A percentile compares a stretch with the other conserved stretches of the same genome.
Evolutionary conservation across 2,888 invertebrate species (phyloP).

Genomic region (Morpho achilles): DNA sequence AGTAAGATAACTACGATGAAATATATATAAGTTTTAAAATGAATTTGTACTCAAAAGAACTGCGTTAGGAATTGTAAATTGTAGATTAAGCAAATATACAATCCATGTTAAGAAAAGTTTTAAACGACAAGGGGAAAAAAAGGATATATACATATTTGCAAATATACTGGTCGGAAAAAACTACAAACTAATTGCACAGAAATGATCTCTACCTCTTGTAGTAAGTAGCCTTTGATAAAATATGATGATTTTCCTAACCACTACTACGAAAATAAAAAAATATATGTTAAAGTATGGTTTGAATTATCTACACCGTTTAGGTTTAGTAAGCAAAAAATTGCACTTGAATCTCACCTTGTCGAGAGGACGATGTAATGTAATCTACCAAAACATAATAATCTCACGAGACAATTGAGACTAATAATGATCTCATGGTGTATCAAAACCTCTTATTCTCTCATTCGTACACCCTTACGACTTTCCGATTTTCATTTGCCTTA

Average conservation of each 20-base stretch:
- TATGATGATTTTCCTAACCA: too few relatives aligned
- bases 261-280: too few relatives aligned
- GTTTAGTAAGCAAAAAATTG: not conserved
- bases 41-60: not conserved
- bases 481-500: constrained; percentile 19
- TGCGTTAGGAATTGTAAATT: not conserved
- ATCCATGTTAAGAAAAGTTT: too few relatives aligned
- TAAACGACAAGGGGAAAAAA: too few relatives aligned
- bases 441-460: constrained; percentile 52
- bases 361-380: not conserved
- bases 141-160: not conserved
- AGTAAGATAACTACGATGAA: constrained; percentile 2
- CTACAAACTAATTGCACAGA: too few relatives aligned
- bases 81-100: too few relatives aligned
- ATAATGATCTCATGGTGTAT: constrained; percentile 75
- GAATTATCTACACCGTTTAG: not conserved
- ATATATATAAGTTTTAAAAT: not conserved
- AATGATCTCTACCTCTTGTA: too few relatives aligned
- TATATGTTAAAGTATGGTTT: too few relatives aligned
- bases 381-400: constrained; percentile 31
- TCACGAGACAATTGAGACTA: constrained; percentile 53
- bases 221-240: too few relatives aligned
- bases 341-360: constrained; percentile 21
- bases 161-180: too few relatives aligned
- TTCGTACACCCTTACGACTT: constrained; percentile 34